Conservation (phyloP, 2,797 vertebrate genomes). For the Tangara arthus region DNA sequence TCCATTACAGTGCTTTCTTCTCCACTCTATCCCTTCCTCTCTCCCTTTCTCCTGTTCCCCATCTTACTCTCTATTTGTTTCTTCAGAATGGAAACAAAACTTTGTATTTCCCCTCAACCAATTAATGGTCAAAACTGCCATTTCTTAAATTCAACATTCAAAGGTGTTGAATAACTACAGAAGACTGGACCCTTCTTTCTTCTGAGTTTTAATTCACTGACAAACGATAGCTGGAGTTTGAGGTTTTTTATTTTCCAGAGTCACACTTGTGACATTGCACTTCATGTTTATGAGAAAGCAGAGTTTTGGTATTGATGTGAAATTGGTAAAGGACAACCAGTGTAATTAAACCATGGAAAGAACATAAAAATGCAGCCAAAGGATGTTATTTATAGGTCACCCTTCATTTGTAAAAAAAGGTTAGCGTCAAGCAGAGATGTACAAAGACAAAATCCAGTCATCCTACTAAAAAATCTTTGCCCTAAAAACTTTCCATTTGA, state of each 20-base stretch:
- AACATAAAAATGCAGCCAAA: not conserved
- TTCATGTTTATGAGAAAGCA: not conserved
- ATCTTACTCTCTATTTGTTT: not conserved
- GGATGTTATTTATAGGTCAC: not conserved
- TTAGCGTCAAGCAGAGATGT: not conserved
- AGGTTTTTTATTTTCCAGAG: not conserved
- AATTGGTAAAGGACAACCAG: not conserved
- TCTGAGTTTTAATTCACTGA: not conserved
- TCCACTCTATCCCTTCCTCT: not conserved
- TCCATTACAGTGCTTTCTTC: not conserved
- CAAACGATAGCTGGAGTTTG: not conserved
- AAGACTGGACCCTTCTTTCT: not conserved
- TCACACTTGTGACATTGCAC: not conserved
- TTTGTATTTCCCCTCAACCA: not conserved
- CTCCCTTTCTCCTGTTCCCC: not conserved
- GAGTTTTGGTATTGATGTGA: not conserved
- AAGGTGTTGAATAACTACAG: not conserved
- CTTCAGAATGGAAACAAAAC: not conserved
- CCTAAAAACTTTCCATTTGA: not conserved
- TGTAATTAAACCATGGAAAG: conserved; percentile 16
- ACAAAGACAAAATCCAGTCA: conserved; percentile 17
- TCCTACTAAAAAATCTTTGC: conserved; percentile 13
- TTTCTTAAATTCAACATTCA: not conserved
- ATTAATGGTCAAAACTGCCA: not conserved
- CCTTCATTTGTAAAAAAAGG: not conserved